Base-by-base conservation (phyloP, 2,888 invertebrate genomes). In the Glaucopsyche alexis region DNA sequence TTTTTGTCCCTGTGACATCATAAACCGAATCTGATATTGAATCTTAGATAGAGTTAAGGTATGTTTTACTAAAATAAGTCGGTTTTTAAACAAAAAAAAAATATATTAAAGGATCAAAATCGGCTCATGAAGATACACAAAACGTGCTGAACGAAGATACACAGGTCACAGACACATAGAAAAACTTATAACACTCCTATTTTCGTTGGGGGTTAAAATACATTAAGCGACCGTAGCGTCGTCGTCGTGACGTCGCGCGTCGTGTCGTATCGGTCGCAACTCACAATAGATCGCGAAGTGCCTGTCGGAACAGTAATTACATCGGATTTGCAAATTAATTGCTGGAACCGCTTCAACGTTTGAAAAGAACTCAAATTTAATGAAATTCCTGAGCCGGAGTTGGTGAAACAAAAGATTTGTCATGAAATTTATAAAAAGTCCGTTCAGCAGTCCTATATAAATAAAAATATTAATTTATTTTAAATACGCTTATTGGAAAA, bases 271-370 rank as follows among this genome's bases (percentile, higher is more conserved):
- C 49, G 49, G 40, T 14, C 42, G 8, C 42, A 42, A 40, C 40
- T 42, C 14, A 69, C 69, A 47, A 49, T 69, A 14, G 69, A 29
- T 47, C 13, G 13, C 47, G 47, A 29, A 69, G 49, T 69, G 69
- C 47, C 69, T 47, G 69, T 47, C 19, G 69, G 69, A 69, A 69
- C 49, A 47, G 47, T 69, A 49, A 69, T 69, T 69, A 69, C 69
- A 47, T 29, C 69, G 69, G 69, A 69, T 69, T 69, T 69, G 49
- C 47, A 49, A 69, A 29, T 47, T 69, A 69, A 69, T 69, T 69
- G 49, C 69, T 29, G 13, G 45, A 52, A 16, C 38, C 50, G 52
- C 52, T 52, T 71, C n/a, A 9, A 14, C n/a, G n/a, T 71, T 55
- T 71, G 16, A 55, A 71, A 71, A 67, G 67, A 45, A 42, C 67